Base-by-base conservation (phyloP, 2,113 vertebrate species). In the Pongo pygmaeus region DNA sequence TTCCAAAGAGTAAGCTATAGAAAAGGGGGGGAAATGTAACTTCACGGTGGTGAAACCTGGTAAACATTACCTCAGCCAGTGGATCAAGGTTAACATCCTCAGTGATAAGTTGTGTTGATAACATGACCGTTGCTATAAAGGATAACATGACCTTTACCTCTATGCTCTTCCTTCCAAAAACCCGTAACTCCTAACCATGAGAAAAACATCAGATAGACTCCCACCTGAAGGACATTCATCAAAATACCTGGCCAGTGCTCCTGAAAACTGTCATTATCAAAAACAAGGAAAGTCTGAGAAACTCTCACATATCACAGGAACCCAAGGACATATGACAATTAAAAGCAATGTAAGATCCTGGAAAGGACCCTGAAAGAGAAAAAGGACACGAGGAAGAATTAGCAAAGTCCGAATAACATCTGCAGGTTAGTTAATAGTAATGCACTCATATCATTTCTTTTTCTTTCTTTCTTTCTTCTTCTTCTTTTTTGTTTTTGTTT, bases 361-460 rank as follows among this genome's bases (percentile, higher is more conserved):
- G 40, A n/a, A 48, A 32, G 55, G 20, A 67, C 46, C n/a, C 4
- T 43, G 35, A 50, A 23, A 79, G 13, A 46, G 40, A 78, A 69
- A 72, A 84, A 43, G 40, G 18, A 57, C 32, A 77, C 35, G 46
- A 52, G 32, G 46, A 27, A 43, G 78, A 81, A 35, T 32, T 11
- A 43, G 50, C 25, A 25, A 74, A 88, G 72, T 67, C 11, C 22
- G 16, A 91, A 79, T 74, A n/a, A 89, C 48, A 18, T 27, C 40
- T 64, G 6, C 23, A 78, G 32, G 57, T 77, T 32, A 52, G 8
- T 59, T 86, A 43, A 50, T 16, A 72, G 78, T 7, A 20, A 30
- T 0, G 6, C 1, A 4, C 9, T 30, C 4, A 1, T 2, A 12
- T 25, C 50, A 57, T 20, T 52, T 74, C 52, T 30, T 22, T 57